These are phyloP conservation scores for Nebria salina DNA, from an alignment of 2,888 invertebrate genomes.

Conservation along the genomic window DNA sequence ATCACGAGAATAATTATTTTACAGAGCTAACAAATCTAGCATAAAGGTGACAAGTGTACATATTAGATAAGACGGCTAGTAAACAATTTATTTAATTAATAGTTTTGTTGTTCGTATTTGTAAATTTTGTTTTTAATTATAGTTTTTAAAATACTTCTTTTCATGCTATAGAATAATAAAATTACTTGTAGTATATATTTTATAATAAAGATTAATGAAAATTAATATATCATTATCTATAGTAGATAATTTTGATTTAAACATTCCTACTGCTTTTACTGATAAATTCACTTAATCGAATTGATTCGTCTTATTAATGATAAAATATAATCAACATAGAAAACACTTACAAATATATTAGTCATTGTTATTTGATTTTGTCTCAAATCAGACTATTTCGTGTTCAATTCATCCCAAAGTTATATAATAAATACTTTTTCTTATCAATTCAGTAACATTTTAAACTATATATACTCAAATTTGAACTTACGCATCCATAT, in stretches of 20 bases:
- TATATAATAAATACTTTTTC: too few species aligned
- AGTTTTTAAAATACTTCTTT: conserved; percentile 24
- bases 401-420: too few species aligned
- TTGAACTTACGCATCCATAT: too few species aligned
- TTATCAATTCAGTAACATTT: too few species aligned
- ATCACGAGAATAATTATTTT: neutral
- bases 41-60: neutral
- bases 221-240: neutral
- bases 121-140: conserved; percentile 15
- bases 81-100: conserved; percentile 38
- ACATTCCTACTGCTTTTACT: neutral
- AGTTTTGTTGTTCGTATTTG: conserved; percentile 21
- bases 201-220: neutral
- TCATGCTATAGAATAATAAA: neutral
- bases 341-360: neutral
- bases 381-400: neutral
- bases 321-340: neutral
- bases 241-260: neutral
- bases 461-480: too few species aligned
- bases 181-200: neutral
- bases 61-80: conserved; percentile 16
- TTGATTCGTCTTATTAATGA: neutral
- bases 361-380: neutral
- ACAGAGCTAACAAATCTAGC: neutral
- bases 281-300: neutral